Evolutionary conservation across 2,113 vertebrate species (phyloP).

Genomic region (Candoia aspera): DNA sequence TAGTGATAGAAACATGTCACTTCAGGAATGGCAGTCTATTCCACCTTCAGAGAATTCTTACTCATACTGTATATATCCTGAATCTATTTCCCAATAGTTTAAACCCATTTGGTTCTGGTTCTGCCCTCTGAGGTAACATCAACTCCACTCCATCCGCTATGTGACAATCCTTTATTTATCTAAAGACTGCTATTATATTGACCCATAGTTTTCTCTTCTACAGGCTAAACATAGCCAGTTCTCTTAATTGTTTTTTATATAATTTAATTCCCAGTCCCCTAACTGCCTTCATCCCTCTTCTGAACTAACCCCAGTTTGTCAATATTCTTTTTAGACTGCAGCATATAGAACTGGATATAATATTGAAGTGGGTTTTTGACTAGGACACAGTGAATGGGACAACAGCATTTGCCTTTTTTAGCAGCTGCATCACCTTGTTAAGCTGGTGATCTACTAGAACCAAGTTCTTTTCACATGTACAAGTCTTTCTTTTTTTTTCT

Average conservation of each 20-base stretch:
- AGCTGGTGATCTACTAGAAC: background rate
- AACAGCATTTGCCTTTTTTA: background rate
- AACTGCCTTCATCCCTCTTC: background rate
- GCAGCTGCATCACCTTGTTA: background rate
- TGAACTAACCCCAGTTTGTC: background rate
- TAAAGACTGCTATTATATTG: background rate
- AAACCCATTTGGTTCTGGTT: background rate
- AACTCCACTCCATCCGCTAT: background rate
- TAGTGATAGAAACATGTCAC: background rate
- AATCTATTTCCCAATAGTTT: background rate
- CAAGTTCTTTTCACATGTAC: background rate
- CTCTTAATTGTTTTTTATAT: background rate
- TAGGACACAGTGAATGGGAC: background rate
- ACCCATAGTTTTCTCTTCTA: background rate
- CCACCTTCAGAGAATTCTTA: background rate
- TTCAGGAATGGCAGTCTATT: background rate
- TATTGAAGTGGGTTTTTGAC: background rate
- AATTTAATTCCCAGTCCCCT: background rate
- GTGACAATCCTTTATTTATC: background rate
- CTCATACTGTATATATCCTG: background rate
- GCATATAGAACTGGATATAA: background rate
- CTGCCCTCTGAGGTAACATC: background rate
- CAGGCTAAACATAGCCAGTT: background rate
- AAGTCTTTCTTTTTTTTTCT: background rate
- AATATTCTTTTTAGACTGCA: background rate